Percentiles rank a stretch among this genome's conserved stretches.
Evolutionary conservation across 2,113 vertebrate genomes (phyloP).

Genomic region (Natator depressus): DNA sequence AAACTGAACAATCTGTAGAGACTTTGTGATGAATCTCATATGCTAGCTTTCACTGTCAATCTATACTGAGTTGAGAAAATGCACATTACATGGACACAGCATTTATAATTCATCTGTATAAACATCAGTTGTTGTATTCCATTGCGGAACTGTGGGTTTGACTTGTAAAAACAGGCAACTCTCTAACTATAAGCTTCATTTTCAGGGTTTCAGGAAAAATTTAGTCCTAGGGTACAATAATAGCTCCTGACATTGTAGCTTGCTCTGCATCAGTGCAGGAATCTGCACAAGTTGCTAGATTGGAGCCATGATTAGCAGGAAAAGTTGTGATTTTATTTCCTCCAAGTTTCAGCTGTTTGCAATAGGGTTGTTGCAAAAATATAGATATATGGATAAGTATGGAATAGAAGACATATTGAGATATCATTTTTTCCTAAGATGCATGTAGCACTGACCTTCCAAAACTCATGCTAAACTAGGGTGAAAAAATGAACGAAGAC

Average conservation of each 20-base stretch:
- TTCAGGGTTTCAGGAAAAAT: slow-evolving; percentile 9
- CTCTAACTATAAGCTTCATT: neutral
- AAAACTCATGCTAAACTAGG: neutral
- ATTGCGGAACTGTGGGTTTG: neutral
- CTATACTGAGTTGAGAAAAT: neutral
- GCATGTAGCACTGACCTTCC: neutral
- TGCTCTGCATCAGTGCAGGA: neutral
- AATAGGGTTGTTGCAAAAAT: neutral
- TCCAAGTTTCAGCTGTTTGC: neutral
- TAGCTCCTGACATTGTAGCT: neutral
- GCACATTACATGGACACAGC: neutral
- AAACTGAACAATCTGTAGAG: neutral
- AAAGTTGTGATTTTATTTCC: neutral
- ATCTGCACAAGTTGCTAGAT: neutral
- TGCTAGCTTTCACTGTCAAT: neutral
- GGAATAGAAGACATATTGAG: neutral
- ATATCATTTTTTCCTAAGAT: neutral
- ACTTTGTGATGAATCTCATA: neutral
- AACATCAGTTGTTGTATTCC: neutral
- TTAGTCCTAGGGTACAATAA: neutral
- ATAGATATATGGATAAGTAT: neutral
- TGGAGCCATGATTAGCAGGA: neutral
- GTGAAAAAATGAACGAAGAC: rapidly evolving
- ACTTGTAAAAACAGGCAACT: neutral
- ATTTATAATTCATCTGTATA: neutral